phyloP scores from a whole-genome alignment of 2,888 invertebrate species.

The Caenorhabditis sp. region DNA sequence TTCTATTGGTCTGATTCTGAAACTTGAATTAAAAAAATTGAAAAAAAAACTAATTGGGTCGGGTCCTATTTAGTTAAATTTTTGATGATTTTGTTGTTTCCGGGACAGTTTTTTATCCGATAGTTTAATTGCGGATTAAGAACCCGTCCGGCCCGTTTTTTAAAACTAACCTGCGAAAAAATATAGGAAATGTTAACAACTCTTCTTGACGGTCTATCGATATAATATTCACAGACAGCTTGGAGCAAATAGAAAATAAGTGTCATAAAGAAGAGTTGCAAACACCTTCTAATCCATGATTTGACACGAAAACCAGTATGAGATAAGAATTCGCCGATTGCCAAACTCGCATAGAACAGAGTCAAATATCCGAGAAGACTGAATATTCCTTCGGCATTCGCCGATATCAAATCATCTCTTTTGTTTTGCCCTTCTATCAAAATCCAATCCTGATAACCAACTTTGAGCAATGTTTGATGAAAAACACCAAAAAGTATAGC shows the following conservation, averaged over 20 bases:
- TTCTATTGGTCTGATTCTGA: too few species aligned
- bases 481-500: conserved; percentile 34
- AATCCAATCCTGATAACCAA: conserved; percentile 50
- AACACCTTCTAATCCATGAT: conserved; percentile 42
- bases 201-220: conserved; percentile 78
- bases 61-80: too few species aligned
- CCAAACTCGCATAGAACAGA: conserved; percentile 80
- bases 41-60: background rate
- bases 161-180: conserved; percentile 78
- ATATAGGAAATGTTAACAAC: conserved; percentile 85
- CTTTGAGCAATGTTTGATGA: conserved; percentile 50
- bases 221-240: conserved; percentile 38
- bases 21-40: conserved; percentile 3
- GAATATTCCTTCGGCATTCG: conserved; percentile 90
- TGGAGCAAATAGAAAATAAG: conserved; percentile 32
- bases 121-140: too few species aligned
- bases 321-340: conserved; percentile 47
- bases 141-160: too few species aligned
- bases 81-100: too few species aligned
- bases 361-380: conserved; percentile 86
- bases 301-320: conserved; percentile 46
- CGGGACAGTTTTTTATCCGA: too few species aligned
- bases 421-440: conserved; percentile 41
- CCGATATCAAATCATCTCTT: conserved; percentile 76
- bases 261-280: conserved; percentile 29